These are phyloP conservation scores for Drosophila mulleri DNA, from an alignment of 2,888 invertebrate genomes.

Conservation along the genomic window DNA sequence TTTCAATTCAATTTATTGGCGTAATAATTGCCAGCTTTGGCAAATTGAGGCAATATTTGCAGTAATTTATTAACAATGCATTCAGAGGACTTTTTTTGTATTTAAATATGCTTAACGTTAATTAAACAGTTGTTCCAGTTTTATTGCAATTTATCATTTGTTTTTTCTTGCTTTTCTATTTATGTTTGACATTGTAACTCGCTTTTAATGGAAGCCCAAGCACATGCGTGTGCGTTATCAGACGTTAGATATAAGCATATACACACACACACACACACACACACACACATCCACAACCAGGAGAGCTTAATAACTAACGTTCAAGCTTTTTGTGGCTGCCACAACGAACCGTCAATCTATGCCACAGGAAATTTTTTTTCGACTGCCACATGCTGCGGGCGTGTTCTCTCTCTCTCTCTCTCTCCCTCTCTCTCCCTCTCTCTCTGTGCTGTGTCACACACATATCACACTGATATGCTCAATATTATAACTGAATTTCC, in stretches of 20 bases:
- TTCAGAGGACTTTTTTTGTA: slow-evolving; percentile 19
- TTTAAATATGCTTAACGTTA: slow-evolving; percentile 23
- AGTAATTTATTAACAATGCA: slow-evolving; percentile 26
- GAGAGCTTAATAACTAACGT: slow-evolving; percentile 29
- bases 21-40: slow-evolving; percentile 9
- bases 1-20: neutral
- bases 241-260: slow-evolving; percentile 26
- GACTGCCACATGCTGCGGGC: slow-evolving; percentile 35
- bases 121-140: slow-evolving; percentile 31
- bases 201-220: slow-evolving; percentile 62
- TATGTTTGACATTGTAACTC: slow-evolving; percentile 46
- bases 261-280: slow-evolving; percentile 9
- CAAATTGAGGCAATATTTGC: slow-evolving; percentile 5
- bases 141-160: slow-evolving; percentile 25
- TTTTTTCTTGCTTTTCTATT: slow-evolving; percentile 9
- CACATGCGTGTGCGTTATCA: slow-evolving; percentile 50
- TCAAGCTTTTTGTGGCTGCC: slow-evolving; percentile 20
- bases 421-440: neutral
- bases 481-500: slow-evolving; percentile 50
- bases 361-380: slow-evolving; percentile 58
- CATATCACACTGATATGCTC: slow-evolving; percentile 35
- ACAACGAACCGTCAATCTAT: slow-evolving; percentile 16
- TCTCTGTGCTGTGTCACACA: too few species aligned
- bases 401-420: neutral
- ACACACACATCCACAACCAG: slow-evolving; percentile 9